Percentiles rank a stretch among this genome's conserved stretches.
phyloP scores from a whole-genome alignment of 2,888 invertebrate species.

The Allacma fusca region DNA sequence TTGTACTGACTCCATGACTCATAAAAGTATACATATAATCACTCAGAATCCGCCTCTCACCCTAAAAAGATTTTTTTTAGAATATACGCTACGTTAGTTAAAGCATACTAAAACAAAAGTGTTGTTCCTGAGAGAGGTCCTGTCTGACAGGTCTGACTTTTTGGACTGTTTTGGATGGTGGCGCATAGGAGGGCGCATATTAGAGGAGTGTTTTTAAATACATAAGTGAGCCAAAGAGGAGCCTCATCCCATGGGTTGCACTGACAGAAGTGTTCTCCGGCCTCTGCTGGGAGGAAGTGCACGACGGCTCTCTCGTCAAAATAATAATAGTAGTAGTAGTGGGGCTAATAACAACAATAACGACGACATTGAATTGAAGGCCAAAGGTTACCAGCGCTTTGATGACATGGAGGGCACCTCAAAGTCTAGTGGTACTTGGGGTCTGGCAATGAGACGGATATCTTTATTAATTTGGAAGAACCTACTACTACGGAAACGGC shows the following conservation, averaged over 20 bases:
- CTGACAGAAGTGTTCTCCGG: slow-evolving; percentile 56
- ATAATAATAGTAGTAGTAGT: slow-evolving; percentile 38
- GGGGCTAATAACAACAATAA: neutral
- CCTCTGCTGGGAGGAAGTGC: slow-evolving; percentile 50
- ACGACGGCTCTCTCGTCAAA: slow-evolving; percentile 35
- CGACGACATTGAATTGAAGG: neutral
- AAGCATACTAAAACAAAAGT: no score
- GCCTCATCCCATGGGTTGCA: slow-evolving; percentile 54
- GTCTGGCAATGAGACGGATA: slow-evolving; percentile 47
- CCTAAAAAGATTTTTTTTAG: no score
- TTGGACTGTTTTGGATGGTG: no score
- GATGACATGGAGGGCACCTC: slow-evolving; percentile 40
- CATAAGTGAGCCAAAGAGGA: no score
- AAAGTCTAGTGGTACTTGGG: slow-evolving; percentile 33
- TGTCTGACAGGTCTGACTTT: no score
- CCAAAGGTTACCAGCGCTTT: slow-evolving; percentile 26
- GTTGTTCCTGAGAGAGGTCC: no score
- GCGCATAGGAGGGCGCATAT: no score
- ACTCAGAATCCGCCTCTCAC: no score
- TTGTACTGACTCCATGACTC: no score
- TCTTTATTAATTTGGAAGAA: slow-evolving; percentile 61
- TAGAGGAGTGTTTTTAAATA: no score
- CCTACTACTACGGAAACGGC: slow-evolving; percentile 57
- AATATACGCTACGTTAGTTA: no score
- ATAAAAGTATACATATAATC: no score